Conservation (phyloP, 2,888 invertebrate genomes). For the Nasonia oneida region DNA sequence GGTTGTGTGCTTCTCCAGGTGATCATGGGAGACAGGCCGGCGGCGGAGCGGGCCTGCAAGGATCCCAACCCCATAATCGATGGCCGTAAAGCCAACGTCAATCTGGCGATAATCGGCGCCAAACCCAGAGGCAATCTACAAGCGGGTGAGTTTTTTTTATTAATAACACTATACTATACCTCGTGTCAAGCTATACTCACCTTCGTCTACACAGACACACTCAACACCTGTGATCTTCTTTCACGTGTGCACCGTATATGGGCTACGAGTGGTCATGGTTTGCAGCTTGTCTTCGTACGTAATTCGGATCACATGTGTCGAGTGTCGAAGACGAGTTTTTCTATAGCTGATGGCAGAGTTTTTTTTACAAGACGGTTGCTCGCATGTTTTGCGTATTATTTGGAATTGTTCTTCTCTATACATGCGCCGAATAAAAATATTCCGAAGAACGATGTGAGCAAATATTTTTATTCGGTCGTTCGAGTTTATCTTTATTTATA, state of each 20-base stretch:
- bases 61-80: conserved; percentile 99
- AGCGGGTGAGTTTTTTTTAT: conserved; percentile 84
- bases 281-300: neutral
- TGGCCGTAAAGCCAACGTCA: conserved; percentile 98
- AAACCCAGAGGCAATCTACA: conserved; percentile 95
- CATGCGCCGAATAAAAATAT: neutral
- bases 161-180: neutral
- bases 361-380: neutral
- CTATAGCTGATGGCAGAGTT: conserved; percentile 5
- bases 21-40: conserved; percentile 97
- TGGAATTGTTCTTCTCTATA: neutral
- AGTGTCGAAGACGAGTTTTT: neutral
- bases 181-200: neutral
- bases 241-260: neutral
- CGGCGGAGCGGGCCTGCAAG: conserved; percentile 97
- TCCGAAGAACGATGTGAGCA: neutral
- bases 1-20: conserved; percentile 85
- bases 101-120: conserved; percentile 97
- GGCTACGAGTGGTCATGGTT: neutral
- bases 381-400: conserved; percentile 32
- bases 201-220: neutral
- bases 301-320: conserved; percentile 10
- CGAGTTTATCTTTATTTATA: neutral
- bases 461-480: neutral
- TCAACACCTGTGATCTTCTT: conserved; percentile 42